Percentiles rank a stretch among this genome's conserved stretches.
phyloP scores from a whole-genome alignment of 2,888 invertebrate species.

The Hipparchia semele region DNA sequence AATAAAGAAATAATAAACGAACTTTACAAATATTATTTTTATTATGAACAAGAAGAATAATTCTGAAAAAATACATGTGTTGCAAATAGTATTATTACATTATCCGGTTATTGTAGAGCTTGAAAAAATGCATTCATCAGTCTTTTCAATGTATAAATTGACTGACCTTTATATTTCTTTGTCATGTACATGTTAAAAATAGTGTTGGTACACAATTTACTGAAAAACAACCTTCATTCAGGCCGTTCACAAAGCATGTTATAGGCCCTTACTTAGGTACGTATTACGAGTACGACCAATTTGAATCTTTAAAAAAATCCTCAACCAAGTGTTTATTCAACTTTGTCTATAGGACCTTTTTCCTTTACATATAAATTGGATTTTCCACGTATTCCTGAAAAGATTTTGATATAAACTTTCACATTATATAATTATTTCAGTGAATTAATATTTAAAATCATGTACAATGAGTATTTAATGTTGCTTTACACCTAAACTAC shows the following conservation, averaged over 20 bases:
- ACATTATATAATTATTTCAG: constrained; percentile 23
- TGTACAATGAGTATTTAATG: constrained; percentile 33
- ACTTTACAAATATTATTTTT: constrained; percentile 60
- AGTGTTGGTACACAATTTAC: constrained; percentile 34
- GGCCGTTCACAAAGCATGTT: constrained; percentile 21
- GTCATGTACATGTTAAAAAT: constrained; percentile 30
- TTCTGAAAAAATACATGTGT: constrained; percentile 68
- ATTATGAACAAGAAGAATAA: constrained; percentile 69
- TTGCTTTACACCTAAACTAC: constrained; percentile 52
- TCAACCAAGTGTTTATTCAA: neutral
- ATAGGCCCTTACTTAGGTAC: neutral
- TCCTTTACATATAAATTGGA: neutral
- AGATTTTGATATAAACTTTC: neutral
- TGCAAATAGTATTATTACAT: constrained; percentile 60
- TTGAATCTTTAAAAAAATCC: neutral
- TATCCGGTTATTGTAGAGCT: constrained; percentile 49
- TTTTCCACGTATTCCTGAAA: neutral
- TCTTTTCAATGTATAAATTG: constrained; percentile 69
- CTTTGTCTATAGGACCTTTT: neutral
- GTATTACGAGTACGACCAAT: neutral
- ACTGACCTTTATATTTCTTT: constrained; percentile 46
- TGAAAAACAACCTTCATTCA: constrained; percentile 21
- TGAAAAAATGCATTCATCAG: constrained; percentile 59
- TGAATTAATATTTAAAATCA: constrained; percentile 34
- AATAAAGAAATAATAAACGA: constrained; percentile 22